Conservation (phyloP, 2,888 invertebrate genomes). For the Amphipoea oculea region DNA sequence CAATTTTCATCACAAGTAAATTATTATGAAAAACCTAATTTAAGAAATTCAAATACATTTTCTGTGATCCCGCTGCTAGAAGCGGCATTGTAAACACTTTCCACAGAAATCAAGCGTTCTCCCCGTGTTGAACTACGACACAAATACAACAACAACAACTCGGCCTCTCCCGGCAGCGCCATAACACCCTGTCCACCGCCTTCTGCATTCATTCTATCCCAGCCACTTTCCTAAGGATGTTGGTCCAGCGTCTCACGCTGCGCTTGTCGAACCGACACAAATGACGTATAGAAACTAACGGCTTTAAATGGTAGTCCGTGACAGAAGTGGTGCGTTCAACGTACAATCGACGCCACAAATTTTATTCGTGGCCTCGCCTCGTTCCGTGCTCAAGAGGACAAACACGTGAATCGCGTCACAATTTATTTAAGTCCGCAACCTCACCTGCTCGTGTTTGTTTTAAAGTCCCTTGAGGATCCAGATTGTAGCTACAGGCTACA, state of each 20-base stretch:
- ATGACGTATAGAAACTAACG: not conserved
- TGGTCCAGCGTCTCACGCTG: too few relatives aligned
- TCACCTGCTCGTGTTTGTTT: constrained; percentile 31
- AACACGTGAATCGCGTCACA: constrained; percentile 8
- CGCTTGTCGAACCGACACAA: not conserved
- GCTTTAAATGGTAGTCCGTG: not conserved
- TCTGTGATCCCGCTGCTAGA: not conserved
- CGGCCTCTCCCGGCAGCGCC: too few relatives aligned
- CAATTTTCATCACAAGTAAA: too few relatives aligned
- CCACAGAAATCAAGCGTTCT: not conserved
- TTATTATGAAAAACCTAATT: too few relatives aligned
- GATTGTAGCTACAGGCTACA: constrained; percentile 24
- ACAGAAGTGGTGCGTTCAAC: too few relatives aligned
- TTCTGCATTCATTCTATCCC: too few relatives aligned
- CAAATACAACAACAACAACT: not conserved
- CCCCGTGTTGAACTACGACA: not conserved
- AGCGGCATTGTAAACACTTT: not conserved
- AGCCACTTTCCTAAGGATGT: too few relatives aligned
- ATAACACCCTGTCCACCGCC: too few relatives aligned
- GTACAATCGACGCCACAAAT: not conserved
- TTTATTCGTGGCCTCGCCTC: not conserved
- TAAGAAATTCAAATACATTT: too few relatives aligned
- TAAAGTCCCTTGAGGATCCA: constrained; percentile 29
- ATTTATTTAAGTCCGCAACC: constrained; percentile 25
- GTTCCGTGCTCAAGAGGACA: constrained; percentile 10